phyloP scores from a whole-genome alignment of 1,140 invertebrate genomes.

The Drosophila elegans region DNA sequence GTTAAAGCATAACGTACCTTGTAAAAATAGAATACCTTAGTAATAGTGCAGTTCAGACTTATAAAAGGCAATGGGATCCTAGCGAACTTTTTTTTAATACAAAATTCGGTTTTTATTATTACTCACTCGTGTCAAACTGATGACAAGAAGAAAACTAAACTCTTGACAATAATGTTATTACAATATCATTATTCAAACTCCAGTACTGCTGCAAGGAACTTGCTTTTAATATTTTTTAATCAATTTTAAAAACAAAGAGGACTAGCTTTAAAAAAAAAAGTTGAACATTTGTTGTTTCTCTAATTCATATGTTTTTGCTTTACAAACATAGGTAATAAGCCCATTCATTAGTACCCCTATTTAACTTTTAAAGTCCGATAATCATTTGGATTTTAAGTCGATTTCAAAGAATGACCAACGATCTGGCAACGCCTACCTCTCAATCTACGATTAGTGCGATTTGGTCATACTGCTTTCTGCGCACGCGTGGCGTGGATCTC shows the following conservation, averaged over 20 bases:
- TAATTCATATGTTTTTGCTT: no score
- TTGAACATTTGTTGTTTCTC: no score
- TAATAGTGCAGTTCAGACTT: neutral
- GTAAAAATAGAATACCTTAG: conserved; percentile 17
- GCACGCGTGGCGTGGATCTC: conserved; percentile 11
- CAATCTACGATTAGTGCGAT: neutral
- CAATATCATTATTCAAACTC: neutral
- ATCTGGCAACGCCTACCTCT: neutral
- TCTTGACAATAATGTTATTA: neutral
- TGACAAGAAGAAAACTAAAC: neutral
- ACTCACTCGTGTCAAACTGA: neutral
- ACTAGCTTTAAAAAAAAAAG: no score
- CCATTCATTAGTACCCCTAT: no score
- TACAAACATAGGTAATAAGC: no score
- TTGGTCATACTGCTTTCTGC: conserved; percentile 13
- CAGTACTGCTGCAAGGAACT: no score
- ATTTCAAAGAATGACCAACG: no score
- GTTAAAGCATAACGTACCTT: conserved; percentile 18
- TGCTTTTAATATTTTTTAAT: no score
- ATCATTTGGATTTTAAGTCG: no score
- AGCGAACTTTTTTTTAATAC: neutral
- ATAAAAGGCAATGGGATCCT: neutral
- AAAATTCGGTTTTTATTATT: neutral
- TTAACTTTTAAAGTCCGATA: no score
- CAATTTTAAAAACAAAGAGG: no score